phyloP scores from a whole-genome alignment of 1,140 invertebrate genomes.

The Tetranychus cinnabarinus region DNA sequence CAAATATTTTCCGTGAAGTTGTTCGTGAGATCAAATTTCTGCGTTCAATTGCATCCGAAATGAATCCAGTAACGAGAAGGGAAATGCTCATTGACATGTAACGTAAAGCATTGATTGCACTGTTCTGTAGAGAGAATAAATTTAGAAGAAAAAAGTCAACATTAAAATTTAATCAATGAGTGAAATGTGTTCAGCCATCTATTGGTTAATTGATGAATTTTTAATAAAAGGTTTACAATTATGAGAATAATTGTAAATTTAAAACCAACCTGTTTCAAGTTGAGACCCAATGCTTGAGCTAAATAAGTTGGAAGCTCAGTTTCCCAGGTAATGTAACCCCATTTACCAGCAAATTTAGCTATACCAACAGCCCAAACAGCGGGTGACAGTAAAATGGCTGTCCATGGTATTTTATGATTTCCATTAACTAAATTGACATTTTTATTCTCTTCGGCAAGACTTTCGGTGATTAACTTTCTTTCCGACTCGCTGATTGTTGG shows the following conservation, averaged over 20 bases:
- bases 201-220: neutral
- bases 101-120: constrained; percentile 13
- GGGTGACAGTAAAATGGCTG: constrained; percentile 41
- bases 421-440: neutral
- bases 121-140: constrained; percentile 10
- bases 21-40: constrained; percentile 7
- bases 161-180: neutral
- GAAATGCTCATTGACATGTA: constrained; percentile 13
- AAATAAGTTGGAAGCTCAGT: constrained; percentile 44
- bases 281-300: constrained; percentile 41
- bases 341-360: constrained; percentile 69
- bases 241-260: neutral
- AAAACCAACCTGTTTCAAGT: constrained; percentile 19
- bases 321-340: constrained; percentile 79
- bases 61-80: constrained; percentile 9
- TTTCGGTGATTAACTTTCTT: constrained; percentile 8
- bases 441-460: constrained; percentile 1
- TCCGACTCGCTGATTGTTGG: constrained; percentile 19
- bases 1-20: constrained; percentile 14
- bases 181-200: neutral
- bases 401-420: constrained; percentile 37
- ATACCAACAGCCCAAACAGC: constrained; percentile 80
- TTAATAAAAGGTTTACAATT: neutral
- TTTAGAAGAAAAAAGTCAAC: neutral
- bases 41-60: constrained; percentile 11